Percentiles rank a stretch among this genome's conserved stretches.
phyloP scores from a whole-genome alignment of 2,113 vertebrate species.

The Eira barbara region DNA sequence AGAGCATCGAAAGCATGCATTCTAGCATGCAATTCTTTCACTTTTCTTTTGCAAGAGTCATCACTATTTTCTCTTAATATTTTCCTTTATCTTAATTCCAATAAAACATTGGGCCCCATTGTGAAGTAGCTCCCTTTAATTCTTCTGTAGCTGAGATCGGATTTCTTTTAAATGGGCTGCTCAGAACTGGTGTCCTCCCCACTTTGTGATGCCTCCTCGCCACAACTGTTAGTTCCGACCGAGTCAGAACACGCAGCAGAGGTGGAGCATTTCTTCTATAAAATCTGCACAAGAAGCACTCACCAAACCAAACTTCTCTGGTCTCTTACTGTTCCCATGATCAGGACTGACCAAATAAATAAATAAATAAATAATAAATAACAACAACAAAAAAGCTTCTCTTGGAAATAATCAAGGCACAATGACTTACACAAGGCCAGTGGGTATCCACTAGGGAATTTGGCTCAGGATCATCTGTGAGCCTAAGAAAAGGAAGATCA shows the following conservation, averaged over 20 bases:
- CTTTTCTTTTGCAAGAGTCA: not conserved
- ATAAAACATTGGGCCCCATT: not conserved
- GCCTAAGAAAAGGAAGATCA: not conserved
- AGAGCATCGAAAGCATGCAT: not conserved
- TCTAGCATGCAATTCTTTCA: not conserved
- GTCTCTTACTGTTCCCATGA: not conserved
- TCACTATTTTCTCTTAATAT: not conserved
- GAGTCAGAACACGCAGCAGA: not conserved
- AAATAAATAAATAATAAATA: not conserved
- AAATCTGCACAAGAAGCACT: not conserved
- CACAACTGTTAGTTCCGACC: not conserved
- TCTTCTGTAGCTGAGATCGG: not conserved
- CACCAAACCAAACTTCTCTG: not conserved
- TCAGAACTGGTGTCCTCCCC: not conserved
- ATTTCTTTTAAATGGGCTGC: not conserved
- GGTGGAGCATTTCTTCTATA: not conserved
- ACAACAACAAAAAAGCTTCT: not conserved
- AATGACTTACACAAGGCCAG: conserved; percentile 30
- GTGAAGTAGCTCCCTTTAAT: not conserved
- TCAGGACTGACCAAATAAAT: not conserved
- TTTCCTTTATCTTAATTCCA: not conserved
- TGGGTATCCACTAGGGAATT: conserved; percentile 17
- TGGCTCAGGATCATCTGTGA: conserved; percentile 24
- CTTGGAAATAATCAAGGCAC: not conserved
- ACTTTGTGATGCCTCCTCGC: not conserved